These are phyloP conservation scores for Vanessa atalanta DNA, from an alignment of 1,140 invertebrate species.

Conservation along the genomic window DNA sequence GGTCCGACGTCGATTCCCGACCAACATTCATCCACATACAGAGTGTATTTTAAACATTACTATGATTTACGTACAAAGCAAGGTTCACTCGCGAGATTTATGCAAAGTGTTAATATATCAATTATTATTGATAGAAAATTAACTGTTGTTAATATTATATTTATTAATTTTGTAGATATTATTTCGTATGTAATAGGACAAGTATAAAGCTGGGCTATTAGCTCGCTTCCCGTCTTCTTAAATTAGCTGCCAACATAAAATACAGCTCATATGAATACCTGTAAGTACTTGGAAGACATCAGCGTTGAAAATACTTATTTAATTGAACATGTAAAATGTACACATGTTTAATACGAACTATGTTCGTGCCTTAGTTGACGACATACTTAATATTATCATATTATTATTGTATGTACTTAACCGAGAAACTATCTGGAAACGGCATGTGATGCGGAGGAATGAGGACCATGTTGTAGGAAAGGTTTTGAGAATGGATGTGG, in stretches of 20 bases:
- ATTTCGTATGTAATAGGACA: not conserved
- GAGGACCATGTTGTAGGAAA: too few species aligned
- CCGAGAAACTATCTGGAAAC: too few species aligned
- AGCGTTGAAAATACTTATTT: not conserved
- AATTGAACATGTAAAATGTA: not conserved
- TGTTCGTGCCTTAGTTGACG: not conserved
- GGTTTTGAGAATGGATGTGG: too few species aligned
- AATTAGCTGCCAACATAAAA: not conserved
- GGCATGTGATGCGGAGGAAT: too few species aligned
- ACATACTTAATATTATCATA: not conserved
- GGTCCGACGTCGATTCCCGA: slow-evolving; percentile 45
- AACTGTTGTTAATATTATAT: slow-evolving; percentile 11
- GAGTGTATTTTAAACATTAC: slow-evolving; percentile 33
- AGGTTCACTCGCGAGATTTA: not conserved
- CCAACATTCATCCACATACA: slow-evolving; percentile 25
- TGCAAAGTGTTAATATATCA: not conserved
- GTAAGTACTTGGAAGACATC: not conserved
- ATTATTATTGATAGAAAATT: slow-evolving; percentile 29
- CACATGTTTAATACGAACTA: not conserved
- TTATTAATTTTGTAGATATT: not conserved
- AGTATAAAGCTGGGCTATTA: slow-evolving; percentile 21
- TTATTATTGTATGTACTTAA: too few species aligned
- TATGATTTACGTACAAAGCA: slow-evolving; percentile 36
- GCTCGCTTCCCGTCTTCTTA: slow-evolving; percentile 10
- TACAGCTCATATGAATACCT: not conserved